Evolutionary conservation across 2,888 invertebrate species (phyloP), one percentile per base, ranked within the genome.

Genomic region (Autographa pulchrina): DNA sequence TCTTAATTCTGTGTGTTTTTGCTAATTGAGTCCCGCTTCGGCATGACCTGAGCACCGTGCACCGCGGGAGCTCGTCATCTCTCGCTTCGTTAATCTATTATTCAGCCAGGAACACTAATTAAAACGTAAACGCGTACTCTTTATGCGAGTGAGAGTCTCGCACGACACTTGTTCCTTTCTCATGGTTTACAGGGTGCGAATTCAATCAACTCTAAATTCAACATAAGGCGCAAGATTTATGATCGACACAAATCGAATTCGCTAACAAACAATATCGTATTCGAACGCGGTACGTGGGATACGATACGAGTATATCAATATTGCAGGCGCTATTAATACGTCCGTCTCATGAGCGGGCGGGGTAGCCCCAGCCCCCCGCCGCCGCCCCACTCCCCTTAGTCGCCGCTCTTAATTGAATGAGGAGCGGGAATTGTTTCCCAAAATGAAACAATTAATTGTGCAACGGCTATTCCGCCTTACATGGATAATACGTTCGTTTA

Each of bases 371-470:
- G 66, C 81, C 80, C 88, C 88, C 83, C 83, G 75, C 81, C 84
- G 72, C 82, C 83, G 75, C 82, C 88, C 84, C 85, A 86, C 89
- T 85, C 89, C 92, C 92, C 92, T 89, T 91, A 90, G 92, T 93
- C 96, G 95, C 94, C 95, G 94, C 95, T 95, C 95, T 95, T 96
- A 96, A 96, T 96, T 96, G 96, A 96, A 96, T 96, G 96, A 96
- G 96, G 95, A 96, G 95, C 95, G 95, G 95, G 95, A 96, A 96
- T 95, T 96, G 96, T 96, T 95, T 96, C 96, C 96, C 95, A 95
- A 96, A 96, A 96, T 96, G 95, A 96, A 96, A 96, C 96, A 96
- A 96, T 96, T 96, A 96, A 96, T 96, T 96, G 96, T 96, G 96
- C 95, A 96, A 96, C 95, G 96, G 96, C 95, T 95, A 96, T 96